Conservation (phyloP, 2,888 invertebrate genomes). For the Cheiracanthium punctorium region DNA sequence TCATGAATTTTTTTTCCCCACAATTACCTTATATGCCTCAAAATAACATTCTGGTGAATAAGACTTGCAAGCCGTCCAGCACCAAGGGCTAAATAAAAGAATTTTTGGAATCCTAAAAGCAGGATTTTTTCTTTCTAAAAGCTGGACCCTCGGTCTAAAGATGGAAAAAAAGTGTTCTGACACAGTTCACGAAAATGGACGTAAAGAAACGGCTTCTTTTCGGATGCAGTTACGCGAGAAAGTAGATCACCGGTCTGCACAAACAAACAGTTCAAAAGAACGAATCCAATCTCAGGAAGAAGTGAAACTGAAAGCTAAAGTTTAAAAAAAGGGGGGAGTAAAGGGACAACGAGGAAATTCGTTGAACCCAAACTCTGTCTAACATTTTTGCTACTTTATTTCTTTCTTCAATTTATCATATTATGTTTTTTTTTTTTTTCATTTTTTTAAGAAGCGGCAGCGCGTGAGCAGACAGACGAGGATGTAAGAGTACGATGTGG, state of each 20-base stretch:
- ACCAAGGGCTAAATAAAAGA: no score
- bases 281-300: not conserved
- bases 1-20: no score
- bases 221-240: not conserved
- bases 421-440: not conserved
- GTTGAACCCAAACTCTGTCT: slow-evolving; percentile 43
- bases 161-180: slow-evolving; percentile 44
- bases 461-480: slow-evolving; percentile 13
- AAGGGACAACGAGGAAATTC: slow-evolving; percentile 36
- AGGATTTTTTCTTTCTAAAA: no score
- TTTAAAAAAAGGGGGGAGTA: slow-evolving; percentile 1
- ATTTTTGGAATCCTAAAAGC: no score
- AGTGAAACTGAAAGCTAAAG: slow-evolving; percentile 53
- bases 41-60: no score
- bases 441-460: not conserved
- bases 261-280: not conserved
- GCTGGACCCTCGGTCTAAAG: not conserved
- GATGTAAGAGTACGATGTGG: not conserved
- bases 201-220: not conserved
- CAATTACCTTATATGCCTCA: no score
- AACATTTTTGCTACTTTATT: not conserved
- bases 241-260: not conserved
- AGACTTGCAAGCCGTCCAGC: no score
- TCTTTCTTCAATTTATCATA: no score
- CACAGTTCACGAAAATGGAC: slow-evolving; percentile 53